Percentiles rank a stretch among this genome's conserved stretches.
Evolutionary conservation across 2,797 vertebrate species (phyloP).

Genomic region (Falco columbarius): DNA sequence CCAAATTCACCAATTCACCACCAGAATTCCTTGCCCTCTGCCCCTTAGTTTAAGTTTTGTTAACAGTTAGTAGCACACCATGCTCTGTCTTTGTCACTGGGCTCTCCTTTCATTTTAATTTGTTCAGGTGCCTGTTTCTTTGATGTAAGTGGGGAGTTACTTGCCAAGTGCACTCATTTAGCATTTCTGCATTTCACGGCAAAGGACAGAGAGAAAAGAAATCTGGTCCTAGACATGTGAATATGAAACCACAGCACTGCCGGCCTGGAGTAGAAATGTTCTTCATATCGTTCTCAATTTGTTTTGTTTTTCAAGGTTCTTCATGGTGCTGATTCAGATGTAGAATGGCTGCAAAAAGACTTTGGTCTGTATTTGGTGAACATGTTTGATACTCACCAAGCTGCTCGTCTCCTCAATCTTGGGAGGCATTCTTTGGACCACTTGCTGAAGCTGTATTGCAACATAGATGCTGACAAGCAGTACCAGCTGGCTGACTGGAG

Average conservation of each 20-base stretch:
- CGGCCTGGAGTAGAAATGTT: not conserved
- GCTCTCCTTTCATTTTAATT: not conserved
- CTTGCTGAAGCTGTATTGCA: constrained; percentile 89
- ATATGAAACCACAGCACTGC: not conserved
- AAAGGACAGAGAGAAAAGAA: not conserved
- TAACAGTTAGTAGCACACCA: not conserved
- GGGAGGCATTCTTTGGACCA: constrained; percentile 92
- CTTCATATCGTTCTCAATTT: not conserved
- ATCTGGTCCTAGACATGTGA: not conserved
- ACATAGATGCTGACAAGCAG: constrained; percentile 88
- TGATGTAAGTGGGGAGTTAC: not conserved
- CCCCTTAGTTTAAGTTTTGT: not conserved
- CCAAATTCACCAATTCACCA: not conserved
- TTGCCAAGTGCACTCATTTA: not conserved
- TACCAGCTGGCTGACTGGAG: constrained; percentile 98
- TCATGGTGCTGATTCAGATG: constrained; percentile 94
- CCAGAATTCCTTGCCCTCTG: not conserved
- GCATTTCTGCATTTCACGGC: not conserved
- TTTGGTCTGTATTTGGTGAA: constrained; percentile 94
- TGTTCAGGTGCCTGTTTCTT: not conserved
- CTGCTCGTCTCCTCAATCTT: constrained; percentile 89
- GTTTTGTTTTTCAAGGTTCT: constrained; percentile 83
- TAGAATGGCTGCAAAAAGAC: constrained; percentile 97
- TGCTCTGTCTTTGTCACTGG: not conserved
- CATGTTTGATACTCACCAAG: constrained; percentile 96